Base-by-base conservation (phyloP, 2,888 invertebrate genomes). In the Megalurothrips usitatus region DNA sequence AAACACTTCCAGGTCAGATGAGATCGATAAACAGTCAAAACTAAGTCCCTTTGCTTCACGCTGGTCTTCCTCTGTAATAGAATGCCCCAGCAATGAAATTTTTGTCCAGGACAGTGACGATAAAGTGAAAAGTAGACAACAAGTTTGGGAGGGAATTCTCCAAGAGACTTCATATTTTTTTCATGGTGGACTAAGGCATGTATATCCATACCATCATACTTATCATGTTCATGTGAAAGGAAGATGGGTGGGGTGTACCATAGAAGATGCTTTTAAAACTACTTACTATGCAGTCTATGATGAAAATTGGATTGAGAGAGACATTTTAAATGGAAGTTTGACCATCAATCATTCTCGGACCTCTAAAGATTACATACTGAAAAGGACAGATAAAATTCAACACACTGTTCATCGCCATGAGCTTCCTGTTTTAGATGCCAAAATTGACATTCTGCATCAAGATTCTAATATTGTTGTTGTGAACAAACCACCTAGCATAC, bases 401-500 rank as follows among this genome's bases (percentile, higher is more conserved):
- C 87, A 89, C 85, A 86, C 84, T 82, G 86, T 88, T 80, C 90
- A 90, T 86, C 88, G 89, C 84, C 90, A 90, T 85, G 90, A 90
- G 86, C 87, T 89, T 81, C 89, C 90, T 75, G 89, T 91, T 80
- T 85, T 88, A n/a, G 88, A 87, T 80, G 85, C 86, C 81, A 85
- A 86, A 49, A 87, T 91, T 79, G 86, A 88, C 82, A 87, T 91
- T 68, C 85, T 91, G 78, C 87, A 87, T 82, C 87, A 89, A 82
- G 88, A 87, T 82, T 88, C 89, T 19, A 89, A 91, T 83, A 84
- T 90, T 79, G 85, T 91, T 75, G 91, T 91, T 78, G 88, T 91
- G 75, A 88, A 91, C 85, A 91, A 91, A 84, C 90, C 90, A 10
- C 87, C 89, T 47, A 90, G 90, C 80, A 88, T 90, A 82, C 90